A percentile compares a stretch with the other conserved stretches of the same genome.
These are phyloP conservation scores for Benthosema pterotum DNA, from an alignment of 2,797 vertebrate genomes.

Conservation along the genomic window DNA sequence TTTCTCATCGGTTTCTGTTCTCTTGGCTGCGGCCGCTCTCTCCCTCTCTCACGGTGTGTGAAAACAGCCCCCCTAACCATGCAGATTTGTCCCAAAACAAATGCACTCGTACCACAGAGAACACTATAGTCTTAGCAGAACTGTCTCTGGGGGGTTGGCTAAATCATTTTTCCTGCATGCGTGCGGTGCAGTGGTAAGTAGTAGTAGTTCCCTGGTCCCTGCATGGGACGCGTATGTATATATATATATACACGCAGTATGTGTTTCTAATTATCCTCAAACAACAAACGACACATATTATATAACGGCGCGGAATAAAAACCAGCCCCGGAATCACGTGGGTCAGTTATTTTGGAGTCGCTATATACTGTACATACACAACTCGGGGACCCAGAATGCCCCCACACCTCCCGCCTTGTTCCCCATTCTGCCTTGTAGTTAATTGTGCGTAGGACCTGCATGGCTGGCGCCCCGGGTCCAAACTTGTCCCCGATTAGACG, in stretches of 20 bases:
- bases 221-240: too few species aligned
- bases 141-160: background rate
- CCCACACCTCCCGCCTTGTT: too few species aligned
- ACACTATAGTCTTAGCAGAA: background rate
- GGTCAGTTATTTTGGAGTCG: too few species aligned
- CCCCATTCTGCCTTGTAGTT: too few species aligned
- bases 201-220: background rate
- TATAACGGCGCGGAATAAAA: background rate
- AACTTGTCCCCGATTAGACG: too few species aligned
- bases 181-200: too few species aligned
- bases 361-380: too few species aligned
- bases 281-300: conserved; percentile 1
- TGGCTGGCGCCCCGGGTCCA: too few species aligned
- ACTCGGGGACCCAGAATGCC: too few species aligned
- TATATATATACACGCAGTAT: background rate
- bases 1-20: conserved; percentile 7
- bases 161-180: conserved; percentile 6
- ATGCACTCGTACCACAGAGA: conserved; percentile 13
- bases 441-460: too few species aligned
- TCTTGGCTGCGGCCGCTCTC: conserved; percentile 32
- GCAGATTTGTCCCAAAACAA: conserved; percentile 4
- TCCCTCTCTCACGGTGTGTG: conserved; percentile 31
- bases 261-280: conserved; percentile 5
- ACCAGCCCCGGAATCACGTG: background rate
- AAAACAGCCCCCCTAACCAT: conserved; percentile 15